Percentiles rank a stretch among this genome's conserved stretches.
These are phyloP conservation scores for Schizopygopsis malacanthus DNA, from an alignment of 2,797 vertebrate species.

Conservation along the genomic window DNA sequence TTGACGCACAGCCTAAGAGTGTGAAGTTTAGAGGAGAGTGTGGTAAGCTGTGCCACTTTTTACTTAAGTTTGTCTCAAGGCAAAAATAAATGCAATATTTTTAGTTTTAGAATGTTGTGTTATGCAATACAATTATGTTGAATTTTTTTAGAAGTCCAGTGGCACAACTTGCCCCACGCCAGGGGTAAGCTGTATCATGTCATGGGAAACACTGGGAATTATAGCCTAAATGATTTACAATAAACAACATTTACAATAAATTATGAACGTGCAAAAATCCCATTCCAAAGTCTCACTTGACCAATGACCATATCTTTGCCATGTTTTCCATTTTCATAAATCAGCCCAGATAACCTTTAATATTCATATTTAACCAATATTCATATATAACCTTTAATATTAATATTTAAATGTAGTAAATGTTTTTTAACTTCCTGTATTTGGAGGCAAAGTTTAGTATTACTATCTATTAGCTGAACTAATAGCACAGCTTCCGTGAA, in stretches of 20 bases:
- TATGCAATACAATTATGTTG: not conserved
- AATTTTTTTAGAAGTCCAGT: not conserved
- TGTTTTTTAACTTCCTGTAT: not conserved
- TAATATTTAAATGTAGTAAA: not conserved
- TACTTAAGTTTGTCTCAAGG: not conserved
- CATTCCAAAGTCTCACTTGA: not conserved
- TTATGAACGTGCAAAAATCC: not conserved
- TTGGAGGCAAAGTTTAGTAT: slow-evolving; percentile 1
- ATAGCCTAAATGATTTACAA: not conserved
- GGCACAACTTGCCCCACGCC: not conserved
- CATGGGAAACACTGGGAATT: not conserved
- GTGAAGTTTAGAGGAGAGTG: slow-evolving; percentile 21
- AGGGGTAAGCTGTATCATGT: not conserved
- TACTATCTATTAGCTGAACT: not conserved
- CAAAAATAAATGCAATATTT: not conserved
- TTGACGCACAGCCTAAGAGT: slow-evolving; percentile 23
- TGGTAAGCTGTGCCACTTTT: slow-evolving; percentile 2
- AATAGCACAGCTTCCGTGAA: not conserved
- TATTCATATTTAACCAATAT: not conserved
- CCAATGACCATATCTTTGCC: not conserved
- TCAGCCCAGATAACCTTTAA: not conserved
- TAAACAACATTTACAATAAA: not conserved
- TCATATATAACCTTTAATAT: not conserved
- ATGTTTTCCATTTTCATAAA: not conserved
- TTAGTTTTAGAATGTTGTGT: not conserved